Evolutionary conservation across 2,888 invertebrate species (phyloP).

Genomic region (Acleris literana): DNA sequence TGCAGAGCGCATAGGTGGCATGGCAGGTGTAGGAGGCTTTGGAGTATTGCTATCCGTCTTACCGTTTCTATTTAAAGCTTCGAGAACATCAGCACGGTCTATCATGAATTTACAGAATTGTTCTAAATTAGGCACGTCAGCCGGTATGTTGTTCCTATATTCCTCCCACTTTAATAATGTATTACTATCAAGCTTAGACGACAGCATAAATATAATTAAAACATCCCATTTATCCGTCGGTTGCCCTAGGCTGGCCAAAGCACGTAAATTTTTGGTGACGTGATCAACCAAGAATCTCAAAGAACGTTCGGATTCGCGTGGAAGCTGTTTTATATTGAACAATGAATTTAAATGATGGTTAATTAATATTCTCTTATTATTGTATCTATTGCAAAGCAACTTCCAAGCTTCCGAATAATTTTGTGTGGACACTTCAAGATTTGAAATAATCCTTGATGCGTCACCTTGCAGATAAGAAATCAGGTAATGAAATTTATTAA

Average conservation of each 20-base stretch:
- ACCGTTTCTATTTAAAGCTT: slow-evolving; percentile 30
- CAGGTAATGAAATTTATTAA: background rate
- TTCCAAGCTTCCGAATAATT: background rate
- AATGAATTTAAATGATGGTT: too few species aligned
- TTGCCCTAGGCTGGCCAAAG: too few species aligned
- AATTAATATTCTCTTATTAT: too few species aligned
- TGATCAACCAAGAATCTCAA: too few species aligned
- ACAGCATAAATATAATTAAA: slow-evolving; percentile 35
- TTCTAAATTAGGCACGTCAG: slow-evolving; percentile 31
- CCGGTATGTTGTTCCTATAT: background rate
- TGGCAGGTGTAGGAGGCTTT: background rate
- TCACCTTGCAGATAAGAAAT: background rate
- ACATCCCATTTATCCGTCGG: slow-evolving; percentile 15
- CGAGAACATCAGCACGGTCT: slow-evolving; percentile 38
- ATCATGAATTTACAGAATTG: slow-evolving; percentile 38
- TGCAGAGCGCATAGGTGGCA: background rate
- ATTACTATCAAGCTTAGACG: slow-evolving; percentile 37
- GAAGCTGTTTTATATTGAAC: too few species aligned
- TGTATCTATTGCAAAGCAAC: too few species aligned
- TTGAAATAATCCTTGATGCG: background rate
- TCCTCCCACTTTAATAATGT: slow-evolving; percentile 37
- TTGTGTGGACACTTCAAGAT: background rate
- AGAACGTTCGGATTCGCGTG: too few species aligned
- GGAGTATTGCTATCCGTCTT: background rate
- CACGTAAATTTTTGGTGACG: too few species aligned